Percentiles rank a stretch among this genome's conserved stretches.
Evolutionary conservation across 1,140 invertebrate genomes (phyloP).

Genomic region (Melanaphis sacchari): DNA sequence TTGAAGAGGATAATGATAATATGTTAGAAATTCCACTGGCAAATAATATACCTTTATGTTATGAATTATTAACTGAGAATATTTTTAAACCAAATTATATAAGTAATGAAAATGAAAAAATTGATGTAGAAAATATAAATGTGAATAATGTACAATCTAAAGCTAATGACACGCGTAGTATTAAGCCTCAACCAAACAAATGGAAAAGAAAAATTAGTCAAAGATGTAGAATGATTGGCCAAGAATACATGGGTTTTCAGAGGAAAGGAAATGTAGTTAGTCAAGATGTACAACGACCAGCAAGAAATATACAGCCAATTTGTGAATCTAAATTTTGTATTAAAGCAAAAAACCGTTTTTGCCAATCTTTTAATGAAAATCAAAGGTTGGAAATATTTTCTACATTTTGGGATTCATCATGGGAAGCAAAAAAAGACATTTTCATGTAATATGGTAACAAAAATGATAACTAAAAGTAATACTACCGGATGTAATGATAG

Average conservation of each 20-base stretch:
- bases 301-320: background rate
- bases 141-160: background rate
- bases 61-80: background rate
- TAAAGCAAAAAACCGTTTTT: background rate
- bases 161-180: background rate
- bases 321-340: conserved; percentile 26
- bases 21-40: background rate
- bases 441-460: background rate
- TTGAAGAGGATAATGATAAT: background rate
- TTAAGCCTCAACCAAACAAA: background rate
- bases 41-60: background rate
- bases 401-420: background rate
- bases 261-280: background rate
- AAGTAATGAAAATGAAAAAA: background rate
- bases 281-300: conserved; percentile 15
- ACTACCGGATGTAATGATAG: background rate
- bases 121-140: background rate
- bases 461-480: background rate
- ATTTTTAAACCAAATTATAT: background rate
- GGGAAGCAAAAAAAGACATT: conserved; percentile 1
- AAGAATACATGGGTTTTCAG: background rate
- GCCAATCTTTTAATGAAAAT: conserved; percentile 2
- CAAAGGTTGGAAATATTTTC: background rate
- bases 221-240: background rate
- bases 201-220: background rate